These are phyloP conservation scores for Agonopterix subpropinquella DNA, from an alignment of 2,888 invertebrate species.

Conservation along the genomic window DNA sequence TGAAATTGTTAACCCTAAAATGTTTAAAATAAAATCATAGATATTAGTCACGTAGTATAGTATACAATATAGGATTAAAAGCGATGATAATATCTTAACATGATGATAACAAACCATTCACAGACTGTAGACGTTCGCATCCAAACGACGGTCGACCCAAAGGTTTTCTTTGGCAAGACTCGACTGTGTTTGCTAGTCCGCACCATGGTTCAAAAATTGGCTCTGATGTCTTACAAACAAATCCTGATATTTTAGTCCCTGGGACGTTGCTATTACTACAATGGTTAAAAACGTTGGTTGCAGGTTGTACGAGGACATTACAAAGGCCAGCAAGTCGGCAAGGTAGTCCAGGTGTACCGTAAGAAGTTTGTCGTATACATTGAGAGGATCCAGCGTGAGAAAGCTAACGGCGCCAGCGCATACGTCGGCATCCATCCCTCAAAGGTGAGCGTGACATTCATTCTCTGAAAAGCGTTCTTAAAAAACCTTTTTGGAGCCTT, in stretches of 20 bases:
- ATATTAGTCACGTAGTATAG: neutral
- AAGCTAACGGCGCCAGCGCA: slow-evolving; percentile 98
- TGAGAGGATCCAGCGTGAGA: slow-evolving; percentile 99
- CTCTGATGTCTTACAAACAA: slow-evolving; percentile 55
- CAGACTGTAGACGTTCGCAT: slow-evolving; percentile 61
- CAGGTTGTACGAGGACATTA: slow-evolving; percentile 98
- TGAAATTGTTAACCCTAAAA: too few relatives aligned
- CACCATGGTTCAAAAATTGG: slow-evolving; percentile 70
- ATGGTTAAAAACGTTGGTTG: slow-evolving; percentile 17
- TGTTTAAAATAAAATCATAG: too few relatives aligned
- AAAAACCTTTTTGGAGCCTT: too few relatives aligned
- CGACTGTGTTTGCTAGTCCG: slow-evolving; percentile 41
- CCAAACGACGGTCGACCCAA: slow-evolving; percentile 32
- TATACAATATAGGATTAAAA: neutral
- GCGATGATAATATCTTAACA: slow-evolving; percentile 15
- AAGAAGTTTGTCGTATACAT: slow-evolving; percentile 99
- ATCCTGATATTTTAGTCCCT: neutral
- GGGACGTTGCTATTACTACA: neutral
- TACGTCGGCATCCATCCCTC: slow-evolving; percentile 99
- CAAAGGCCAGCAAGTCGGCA: slow-evolving; percentile 99
- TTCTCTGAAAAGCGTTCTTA: too few relatives aligned
- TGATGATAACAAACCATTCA: slow-evolving; percentile 76
- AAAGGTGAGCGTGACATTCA: too few relatives aligned
- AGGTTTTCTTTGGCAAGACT: slow-evolving; percentile 64
- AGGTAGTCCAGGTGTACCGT: slow-evolving; percentile 98